phyloP scores from a whole-genome alignment of 2,113 vertebrate species.

The Chaenocephalus aceratus region DNA sequence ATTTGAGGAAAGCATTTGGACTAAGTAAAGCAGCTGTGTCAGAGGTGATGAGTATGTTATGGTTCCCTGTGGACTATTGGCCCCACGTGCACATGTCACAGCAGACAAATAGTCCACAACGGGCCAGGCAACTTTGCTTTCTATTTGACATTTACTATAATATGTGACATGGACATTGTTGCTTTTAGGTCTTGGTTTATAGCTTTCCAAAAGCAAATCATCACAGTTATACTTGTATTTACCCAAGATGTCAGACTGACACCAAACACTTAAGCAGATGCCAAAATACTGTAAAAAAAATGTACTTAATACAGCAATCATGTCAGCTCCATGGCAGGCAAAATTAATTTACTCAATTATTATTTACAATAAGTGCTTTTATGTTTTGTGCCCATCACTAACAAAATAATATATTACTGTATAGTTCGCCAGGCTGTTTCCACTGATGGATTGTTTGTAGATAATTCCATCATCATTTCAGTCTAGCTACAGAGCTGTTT shows the following conservation, averaged over 20 bases:
- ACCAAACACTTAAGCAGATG: background rate
- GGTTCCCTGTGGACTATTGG: constrained; percentile 40
- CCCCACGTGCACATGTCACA: constrained; percentile 32
- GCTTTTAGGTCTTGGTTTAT: constrained; percentile 32
- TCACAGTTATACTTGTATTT: constrained; percentile 17
- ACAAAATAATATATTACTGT: background rate
- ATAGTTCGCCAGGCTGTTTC: background rate
- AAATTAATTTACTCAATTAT: background rate
- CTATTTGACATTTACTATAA: constrained; percentile 8
- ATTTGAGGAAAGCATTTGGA: constrained; percentile 53
- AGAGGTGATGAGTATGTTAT: constrained; percentile 55
- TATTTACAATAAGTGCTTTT: background rate
- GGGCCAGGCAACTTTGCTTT: constrained; percentile 8
- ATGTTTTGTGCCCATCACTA: background rate
- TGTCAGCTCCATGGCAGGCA: background rate
- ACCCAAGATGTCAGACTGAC: background rate
- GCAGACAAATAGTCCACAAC: constrained; percentile 33
- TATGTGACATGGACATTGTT: constrained; percentile 13
- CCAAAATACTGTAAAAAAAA: background rate
- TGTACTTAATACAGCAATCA: background rate
- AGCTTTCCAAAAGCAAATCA: constrained; percentile 8
- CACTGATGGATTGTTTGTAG: background rate
- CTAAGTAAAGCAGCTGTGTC: constrained; percentile 46
- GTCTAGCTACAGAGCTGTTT: background rate
- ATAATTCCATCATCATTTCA: background rate